A percentile compares a stretch with the other conserved stretches of the same genome.
These are phyloP conservation scores for Promerops cafer DNA, from an alignment of 2,113 vertebrate species.

Conservation along the genomic window DNA sequence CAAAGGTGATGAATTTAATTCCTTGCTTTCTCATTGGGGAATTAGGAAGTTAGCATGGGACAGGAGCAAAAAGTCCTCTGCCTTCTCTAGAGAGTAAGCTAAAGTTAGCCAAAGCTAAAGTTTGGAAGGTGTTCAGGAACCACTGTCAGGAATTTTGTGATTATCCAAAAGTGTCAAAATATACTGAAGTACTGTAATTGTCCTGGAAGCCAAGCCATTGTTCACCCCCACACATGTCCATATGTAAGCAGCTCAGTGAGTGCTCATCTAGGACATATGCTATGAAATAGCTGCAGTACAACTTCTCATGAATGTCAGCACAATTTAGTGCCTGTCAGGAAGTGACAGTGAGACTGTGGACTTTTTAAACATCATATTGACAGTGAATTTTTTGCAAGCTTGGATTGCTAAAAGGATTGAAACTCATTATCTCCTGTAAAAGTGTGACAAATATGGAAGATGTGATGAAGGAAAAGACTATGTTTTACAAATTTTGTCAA, in stretches of 20 bases:
- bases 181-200: neutral
- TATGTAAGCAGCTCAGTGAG: neutral
- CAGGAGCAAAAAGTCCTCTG: neutral
- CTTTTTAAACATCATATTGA: neutral
- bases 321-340: slow-evolving; percentile 6
- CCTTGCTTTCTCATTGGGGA: neutral
- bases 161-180: neutral
- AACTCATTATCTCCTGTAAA: neutral
- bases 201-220: neutral
- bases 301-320: neutral
- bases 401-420: neutral
- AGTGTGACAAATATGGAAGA: neutral
- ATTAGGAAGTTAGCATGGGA: neutral
- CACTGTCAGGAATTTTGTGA: neutral
- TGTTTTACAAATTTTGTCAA: neutral
- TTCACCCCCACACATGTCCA: neutral
- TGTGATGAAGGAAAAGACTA: neutral
- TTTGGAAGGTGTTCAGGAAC: slow-evolving; percentile 11
- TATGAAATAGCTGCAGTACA: neutral
- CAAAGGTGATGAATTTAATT: slow-evolving; percentile 38
- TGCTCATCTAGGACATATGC: neutral
- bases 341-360: neutral
- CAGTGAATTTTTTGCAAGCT: neutral
- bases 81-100: neutral
- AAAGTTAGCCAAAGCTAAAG: neutral